Evolutionary conservation across 2,113 vertebrate species (phyloP), one percentile per base, ranked within the genome.

Genomic region (Etia nguti): DNA sequence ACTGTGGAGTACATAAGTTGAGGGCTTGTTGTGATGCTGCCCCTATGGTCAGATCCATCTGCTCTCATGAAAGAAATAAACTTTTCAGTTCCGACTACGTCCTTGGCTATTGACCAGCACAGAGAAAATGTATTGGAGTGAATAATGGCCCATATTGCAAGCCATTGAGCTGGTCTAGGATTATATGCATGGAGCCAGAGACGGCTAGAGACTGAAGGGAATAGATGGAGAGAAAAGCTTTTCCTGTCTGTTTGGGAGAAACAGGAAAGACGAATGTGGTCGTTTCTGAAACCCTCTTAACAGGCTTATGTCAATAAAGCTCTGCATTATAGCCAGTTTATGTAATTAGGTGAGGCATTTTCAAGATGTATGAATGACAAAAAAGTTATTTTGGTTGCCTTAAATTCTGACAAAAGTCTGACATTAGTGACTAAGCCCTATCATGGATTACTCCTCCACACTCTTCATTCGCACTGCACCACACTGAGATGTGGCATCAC

Each of bases 101-200:
- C 84, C 79, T 79, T 85, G 85, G 84, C 85, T 88, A 81, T 86
- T 90, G 91, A 93, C 89, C 91, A 80, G 84, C 57, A 52, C n/a
- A 79, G 83, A 90, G 70, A 50, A 91, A 92, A 87, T 80, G 81
- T 90, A 89, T 65, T 87, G 87, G 85, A 93, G 92, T 92, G 90
- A 95, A 90, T 93, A 94, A 94, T 89, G 81, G 84, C 38, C 59
- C 65, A 65, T 85, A 80, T 59, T 86, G 81, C 18, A 50, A 83
- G 82, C 73, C 90, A 91, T 84, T 94, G 86, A 92, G 86, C 84
- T 83, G 83, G 80, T 91, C 52, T 79, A 57, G 85, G 88, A 90
- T 91, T 90, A 92, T 86, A 57, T 85, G 79, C 83, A 60, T 86
- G 85, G 90, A 92, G 90, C 91, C 94, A 88, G 56, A 84, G 83